Evolutionary conservation across 2,888 invertebrate genomes (phyloP).

Genomic region (Pristionchus mayeri): DNA sequence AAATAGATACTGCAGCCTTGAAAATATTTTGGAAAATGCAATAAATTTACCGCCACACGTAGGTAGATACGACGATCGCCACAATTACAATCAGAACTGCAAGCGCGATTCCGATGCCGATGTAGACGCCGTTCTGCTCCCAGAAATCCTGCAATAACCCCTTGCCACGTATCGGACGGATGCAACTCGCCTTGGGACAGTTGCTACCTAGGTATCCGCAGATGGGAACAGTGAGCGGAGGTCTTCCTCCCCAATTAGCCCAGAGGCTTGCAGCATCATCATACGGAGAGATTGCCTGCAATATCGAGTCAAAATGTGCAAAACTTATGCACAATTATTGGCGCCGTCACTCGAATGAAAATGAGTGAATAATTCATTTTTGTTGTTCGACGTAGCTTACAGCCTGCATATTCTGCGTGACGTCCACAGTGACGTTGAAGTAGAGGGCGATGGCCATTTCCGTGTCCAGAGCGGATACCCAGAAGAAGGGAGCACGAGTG

Average conservation of each 20-base stretch:
- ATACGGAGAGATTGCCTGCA: neutral
- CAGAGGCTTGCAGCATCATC: neutral
- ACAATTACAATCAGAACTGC: neutral
- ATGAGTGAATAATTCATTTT: too few species aligned
- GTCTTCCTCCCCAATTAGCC: constrained; percentile 5
- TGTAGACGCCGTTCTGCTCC: constrained; percentile 47
- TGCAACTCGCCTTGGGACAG: constrained; percentile 28
- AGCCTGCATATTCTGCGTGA: too few species aligned
- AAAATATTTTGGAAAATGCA: too few species aligned
- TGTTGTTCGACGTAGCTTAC: too few species aligned
- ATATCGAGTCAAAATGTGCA: too few species aligned
- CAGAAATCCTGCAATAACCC: constrained; percentile 35
- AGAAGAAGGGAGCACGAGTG: constrained; percentile 35
- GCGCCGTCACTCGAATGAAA: too few species aligned
- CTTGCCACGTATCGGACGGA: too few species aligned
- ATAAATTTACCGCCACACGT: constrained; percentile 23
- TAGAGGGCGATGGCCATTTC: neutral
- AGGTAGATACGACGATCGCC: neutral
- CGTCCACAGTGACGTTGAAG: constrained; percentile 11
- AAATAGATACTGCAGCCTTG: neutral
- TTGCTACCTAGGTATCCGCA: constrained; percentile 39
- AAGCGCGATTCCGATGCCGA: constrained; percentile 33
- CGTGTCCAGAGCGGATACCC: neutral
- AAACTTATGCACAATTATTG: too few species aligned
- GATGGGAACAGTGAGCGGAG: constrained; percentile 32